Conservation (phyloP, 1,140 invertebrate genomes). For the Scaptomyza montana region DNA sequence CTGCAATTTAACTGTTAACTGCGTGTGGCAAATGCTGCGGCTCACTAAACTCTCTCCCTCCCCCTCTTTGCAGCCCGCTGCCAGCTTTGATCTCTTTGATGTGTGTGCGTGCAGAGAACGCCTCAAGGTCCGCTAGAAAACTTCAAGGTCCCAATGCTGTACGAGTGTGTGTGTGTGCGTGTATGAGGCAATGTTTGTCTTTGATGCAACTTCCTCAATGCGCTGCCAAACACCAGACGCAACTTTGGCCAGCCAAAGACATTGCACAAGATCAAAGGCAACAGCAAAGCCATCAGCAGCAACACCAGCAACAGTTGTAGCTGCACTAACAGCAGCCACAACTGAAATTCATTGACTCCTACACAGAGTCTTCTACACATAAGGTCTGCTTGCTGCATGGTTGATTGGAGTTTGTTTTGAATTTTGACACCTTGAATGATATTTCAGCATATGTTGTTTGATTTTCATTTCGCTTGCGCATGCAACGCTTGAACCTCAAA, state of each 20-base stretch:
- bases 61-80: neutral
- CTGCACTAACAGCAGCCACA: conserved; percentile 16
- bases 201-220: conserved; percentile 81
- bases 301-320: conserved; percentile 29
- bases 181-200: conserved; percentile 67
- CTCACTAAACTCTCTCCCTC: conserved; percentile 10
- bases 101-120: conserved; percentile 43
- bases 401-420: conserved; percentile 61
- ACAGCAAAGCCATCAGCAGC: conserved; percentile 52
- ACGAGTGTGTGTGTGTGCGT: conserved; percentile 28
- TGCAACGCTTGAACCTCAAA: conserved; percentile 51
- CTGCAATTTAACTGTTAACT: conserved; percentile 69
- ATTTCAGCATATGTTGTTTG: conserved; percentile 47
- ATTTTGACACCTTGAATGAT: conserved; percentile 69
- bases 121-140: conserved; percentile 75
- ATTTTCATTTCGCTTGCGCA: conserved; percentile 58
- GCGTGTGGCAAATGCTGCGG: conserved; percentile 63
- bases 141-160: conserved; percentile 66
- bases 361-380: neutral
- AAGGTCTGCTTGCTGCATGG: conserved; percentile 7
- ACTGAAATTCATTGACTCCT: conserved; percentile 18
- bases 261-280: conserved; percentile 72
- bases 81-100: conserved; percentile 68
- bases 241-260: conserved; percentile 53
- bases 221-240: conserved; percentile 60